Base-by-base conservation (phyloP, 2,113 vertebrate genomes). In the Diphyllodes magnificus region DNA sequence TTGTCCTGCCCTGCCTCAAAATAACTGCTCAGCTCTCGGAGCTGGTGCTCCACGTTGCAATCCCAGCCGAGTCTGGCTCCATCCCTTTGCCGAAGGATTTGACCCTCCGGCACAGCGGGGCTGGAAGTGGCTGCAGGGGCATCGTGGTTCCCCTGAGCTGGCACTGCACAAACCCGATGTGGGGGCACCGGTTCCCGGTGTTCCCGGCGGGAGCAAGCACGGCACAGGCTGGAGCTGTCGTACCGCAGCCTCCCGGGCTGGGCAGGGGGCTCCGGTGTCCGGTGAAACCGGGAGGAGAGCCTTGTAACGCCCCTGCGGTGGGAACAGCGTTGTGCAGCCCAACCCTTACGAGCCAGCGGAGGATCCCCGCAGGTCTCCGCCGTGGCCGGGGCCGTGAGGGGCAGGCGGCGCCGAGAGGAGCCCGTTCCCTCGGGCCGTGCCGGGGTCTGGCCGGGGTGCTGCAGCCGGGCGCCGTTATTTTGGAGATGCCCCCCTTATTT, bases 301-400 rank as follows among this genome's bases (percentile, higher is more conserved):
- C 37, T 6, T 6, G 25, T 5, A 7, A 54, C 2, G 6, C 3
- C 47, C 11, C 13, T 37, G 56, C 57, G 35, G 15, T n/a, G 33
- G 4, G 5, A 75, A 13, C 49, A 49, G 30, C 45, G 44, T 4
- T 28, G 45, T 6, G 61, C 63, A 60, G 37, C 37, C 33, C 37
- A 51, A 1, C 9, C 51, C 53, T 11, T 5, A 1, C 0, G 61
- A 51, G 31, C 16, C 44, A 25, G 16, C 20, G 4, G 17, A 31
- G 53, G 6, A 10, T 68, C 17, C 63, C 72, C 37, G 63, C 72
- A 6, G 21, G 31, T 11, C 35, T 17, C 20, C 13, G 15, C 69
- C 27, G 39, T 0, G 54, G 17, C 47, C 27, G 27, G 17, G 39
- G n/a, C n/a, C 30, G 23, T 39, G 70, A 28, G 13, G 42, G 40